Conservation (phyloP, 2,888 invertebrate species). For the Leptopterna dolabrata region DNA sequence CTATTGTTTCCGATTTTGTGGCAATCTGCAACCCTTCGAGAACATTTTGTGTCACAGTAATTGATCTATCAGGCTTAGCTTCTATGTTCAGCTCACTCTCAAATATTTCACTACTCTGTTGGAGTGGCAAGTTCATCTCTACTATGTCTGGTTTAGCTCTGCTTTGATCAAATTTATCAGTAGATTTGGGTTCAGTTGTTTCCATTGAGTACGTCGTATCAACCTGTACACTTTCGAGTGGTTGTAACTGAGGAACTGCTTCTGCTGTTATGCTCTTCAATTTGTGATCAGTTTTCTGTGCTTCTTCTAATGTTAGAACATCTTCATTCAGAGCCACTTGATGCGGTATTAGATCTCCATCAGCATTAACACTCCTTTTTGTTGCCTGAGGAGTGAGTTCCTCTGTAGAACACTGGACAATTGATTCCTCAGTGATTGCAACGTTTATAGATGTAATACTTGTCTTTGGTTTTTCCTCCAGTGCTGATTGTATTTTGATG, state of each 20-base stretch:
- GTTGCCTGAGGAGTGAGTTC: slow-evolving; percentile 59
- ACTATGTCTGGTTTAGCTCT: slow-evolving; percentile 49
- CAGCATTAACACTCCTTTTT: slow-evolving; percentile 64
- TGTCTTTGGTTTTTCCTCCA: slow-evolving; percentile 62
- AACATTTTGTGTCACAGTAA: slow-evolving; percentile 35
- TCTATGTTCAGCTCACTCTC: slow-evolving; percentile 48
- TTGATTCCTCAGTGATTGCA: slow-evolving; percentile 52
- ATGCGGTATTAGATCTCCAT: slow-evolving; percentile 62
- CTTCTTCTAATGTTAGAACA: slow-evolving; percentile 44
- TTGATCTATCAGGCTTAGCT: neutral
- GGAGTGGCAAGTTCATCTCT: slow-evolving; percentile 49
- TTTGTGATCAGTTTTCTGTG: neutral
- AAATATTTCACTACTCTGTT: slow-evolving; percentile 46
- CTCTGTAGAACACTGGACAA: slow-evolving; percentile 56
- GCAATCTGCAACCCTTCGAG: slow-evolving; percentile 53
- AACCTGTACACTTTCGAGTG: slow-evolving; percentile 51
- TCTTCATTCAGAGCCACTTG: slow-evolving; percentile 55
- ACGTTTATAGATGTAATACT: slow-evolving; percentile 58
- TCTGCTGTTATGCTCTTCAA: slow-evolving; percentile 14
- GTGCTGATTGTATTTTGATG: neutral
- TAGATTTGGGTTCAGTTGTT: slow-evolving; percentile 44
- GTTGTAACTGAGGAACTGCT: slow-evolving; percentile 46
- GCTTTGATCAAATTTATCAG: slow-evolving; percentile 22
- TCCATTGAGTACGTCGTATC: slow-evolving; percentile 35
- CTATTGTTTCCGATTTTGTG: slow-evolving; percentile 15